phyloP scores from a whole-genome alignment of 2,113 vertebrate species.

The Pavo muticus region DNA sequence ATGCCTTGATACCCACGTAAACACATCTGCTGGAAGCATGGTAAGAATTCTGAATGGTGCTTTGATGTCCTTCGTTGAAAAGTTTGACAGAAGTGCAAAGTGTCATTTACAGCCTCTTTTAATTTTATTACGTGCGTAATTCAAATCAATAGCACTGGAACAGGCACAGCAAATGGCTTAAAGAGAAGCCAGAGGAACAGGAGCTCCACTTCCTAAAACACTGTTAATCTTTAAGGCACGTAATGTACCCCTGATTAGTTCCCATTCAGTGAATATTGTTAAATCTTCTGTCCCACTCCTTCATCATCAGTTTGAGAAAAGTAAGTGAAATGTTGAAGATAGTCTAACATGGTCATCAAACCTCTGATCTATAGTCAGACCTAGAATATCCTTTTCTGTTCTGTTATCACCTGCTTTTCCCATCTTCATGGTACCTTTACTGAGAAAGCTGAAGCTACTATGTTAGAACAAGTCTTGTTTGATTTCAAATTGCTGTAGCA shows the following conservation, averaged over 20 bases:
- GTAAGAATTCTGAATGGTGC: background rate
- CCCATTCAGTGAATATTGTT: background rate
- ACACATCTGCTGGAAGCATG: background rate
- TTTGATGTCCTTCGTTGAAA: background rate
- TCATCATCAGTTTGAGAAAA: background rate
- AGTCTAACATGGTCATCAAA: background rate
- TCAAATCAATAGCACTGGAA: background rate
- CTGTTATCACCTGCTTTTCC: background rate
- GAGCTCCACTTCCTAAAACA: background rate
- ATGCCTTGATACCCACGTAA: background rate
- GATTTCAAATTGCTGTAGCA: conserved; percentile 37
- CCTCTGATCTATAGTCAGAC: background rate
- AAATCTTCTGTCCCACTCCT: background rate
- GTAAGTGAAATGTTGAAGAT: background rate
- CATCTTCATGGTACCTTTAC: background rate
- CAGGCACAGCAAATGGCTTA: background rate
- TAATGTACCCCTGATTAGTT: background rate
- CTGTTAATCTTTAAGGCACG: background rate
- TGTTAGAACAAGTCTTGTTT: conserved; percentile 54
- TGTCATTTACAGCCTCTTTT: background rate
- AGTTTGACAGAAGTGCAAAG: background rate
- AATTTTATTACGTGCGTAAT: background rate
- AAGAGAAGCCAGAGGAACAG: background rate
- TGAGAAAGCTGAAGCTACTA: conserved; percentile 8
- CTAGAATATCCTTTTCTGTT: background rate